Evolutionary conservation across 92 coral and sea anemone genomes (phyloP), one percentile per base, ranked within the genome.

Genomic region (Bergia sp.): DNA sequence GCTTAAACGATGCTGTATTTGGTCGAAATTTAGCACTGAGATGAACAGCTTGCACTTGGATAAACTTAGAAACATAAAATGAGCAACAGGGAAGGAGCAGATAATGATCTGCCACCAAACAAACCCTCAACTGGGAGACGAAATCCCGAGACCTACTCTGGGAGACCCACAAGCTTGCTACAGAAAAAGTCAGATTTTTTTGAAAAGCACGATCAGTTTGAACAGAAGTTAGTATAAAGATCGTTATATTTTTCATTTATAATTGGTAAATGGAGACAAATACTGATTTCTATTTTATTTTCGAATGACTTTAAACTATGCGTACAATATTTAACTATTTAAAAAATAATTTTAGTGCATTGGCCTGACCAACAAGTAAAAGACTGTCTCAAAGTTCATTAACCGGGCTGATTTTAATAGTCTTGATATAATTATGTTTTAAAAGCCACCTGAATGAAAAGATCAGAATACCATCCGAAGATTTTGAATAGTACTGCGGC

Each of bases 171-270:
- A 42, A 66, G 57, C 38, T 55, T 76, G 66, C 91, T 72, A 57
- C 94, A 92, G 74, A 97, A 94, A 86, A 97, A 91, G 77, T 79
- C 90, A 49, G 96, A 95, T 23, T 97, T 95, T 86, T 93, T 91
- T 88, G 98, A 95, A 8, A 92, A 94, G 79, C 38, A 91, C 67
- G 98, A 93, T 43, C 93, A 89, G 82, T 82, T 94, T 37, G 96
- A 95, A 73, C 95, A 96, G 85, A 96, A 94, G 99, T 97, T 88
- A 86, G 93, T 78, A 23, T 53, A 1, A 53, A 4, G 18, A 55
- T 16, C 37, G 4, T 11, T 77, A 7, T 7, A 0, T 37, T 50
- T 39, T 13, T 1, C 16, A 6, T 11, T 7, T 41, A 4, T 20
- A 73, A 38, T 65, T 37, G 23, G 1, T 13, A 67, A 7, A 20